These are phyloP conservation scores for Rhinolophus sinicus DNA, from an alignment of 2,113 vertebrate genomes.

Conservation along the genomic window DNA sequence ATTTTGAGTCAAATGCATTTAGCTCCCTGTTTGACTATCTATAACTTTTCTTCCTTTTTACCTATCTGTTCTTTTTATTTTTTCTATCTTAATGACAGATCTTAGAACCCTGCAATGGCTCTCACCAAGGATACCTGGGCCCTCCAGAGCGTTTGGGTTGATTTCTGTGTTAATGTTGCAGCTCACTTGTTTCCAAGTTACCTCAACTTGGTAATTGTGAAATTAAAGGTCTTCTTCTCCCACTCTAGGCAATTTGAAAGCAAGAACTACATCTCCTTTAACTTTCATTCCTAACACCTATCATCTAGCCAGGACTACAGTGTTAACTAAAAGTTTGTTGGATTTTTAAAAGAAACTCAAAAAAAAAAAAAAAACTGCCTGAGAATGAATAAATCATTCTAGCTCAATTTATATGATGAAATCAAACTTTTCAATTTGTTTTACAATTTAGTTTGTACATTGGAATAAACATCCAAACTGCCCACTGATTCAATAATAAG, in stretches of 20 bases:
- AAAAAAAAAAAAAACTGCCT: neutral
- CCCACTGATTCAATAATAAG: conserved; percentile 11
- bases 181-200: neutral
- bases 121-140: neutral
- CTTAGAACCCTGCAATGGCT: neutral
- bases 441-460: neutral
- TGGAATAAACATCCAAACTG: neutral
- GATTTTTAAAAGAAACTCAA: conserved; percentile 19
- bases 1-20: neutral
- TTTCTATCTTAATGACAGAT: neutral
- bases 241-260: neutral
- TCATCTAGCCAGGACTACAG: neutral
- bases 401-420: neutral
- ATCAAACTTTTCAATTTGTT: neutral
- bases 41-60: neutral
- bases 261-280: neutral
- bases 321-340: neutral
- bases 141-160: neutral
- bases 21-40: neutral
- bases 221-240: neutral
- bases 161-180: neutral
- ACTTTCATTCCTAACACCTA: neutral
- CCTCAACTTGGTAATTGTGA: neutral
- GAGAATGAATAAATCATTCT: neutral
- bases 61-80: neutral